Evolutionary conservation across 2,888 invertebrate genomes (phyloP).

Genomic region (Parthenolecanium corni): DNA sequence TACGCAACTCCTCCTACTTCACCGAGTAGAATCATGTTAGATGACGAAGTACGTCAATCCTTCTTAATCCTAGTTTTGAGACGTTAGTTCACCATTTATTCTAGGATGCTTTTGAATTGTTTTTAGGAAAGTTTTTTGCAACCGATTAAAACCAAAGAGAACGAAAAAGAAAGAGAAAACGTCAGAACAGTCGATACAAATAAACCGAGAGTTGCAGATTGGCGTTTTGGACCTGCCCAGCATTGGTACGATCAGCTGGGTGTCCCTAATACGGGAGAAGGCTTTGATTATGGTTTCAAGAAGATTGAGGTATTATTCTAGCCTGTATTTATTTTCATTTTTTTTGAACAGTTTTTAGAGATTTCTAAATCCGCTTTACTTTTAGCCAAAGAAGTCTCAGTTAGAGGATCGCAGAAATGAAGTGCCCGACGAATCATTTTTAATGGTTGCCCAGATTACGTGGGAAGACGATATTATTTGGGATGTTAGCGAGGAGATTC

Average conservation of each 20-base stretch:
- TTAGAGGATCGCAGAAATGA: constrained; percentile 45
- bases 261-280: constrained; percentile 85
- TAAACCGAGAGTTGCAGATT: constrained; percentile 76
- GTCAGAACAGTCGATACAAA: constrained; percentile 38
- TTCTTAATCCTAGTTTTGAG: not conserved
- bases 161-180: constrained; percentile 35
- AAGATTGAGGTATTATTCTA: constrained; percentile 37
- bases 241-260: constrained; percentile 97
- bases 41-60: constrained; percentile 58
- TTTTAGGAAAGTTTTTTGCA: constrained; percentile 44
- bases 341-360: no score
- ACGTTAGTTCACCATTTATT: not conserved
- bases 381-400: constrained; percentile 37
- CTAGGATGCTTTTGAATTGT: constrained; percentile 3
- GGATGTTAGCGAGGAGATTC: constrained; percentile 85
- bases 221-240: constrained; percentile 96
- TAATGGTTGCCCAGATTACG: constrained; percentile 89
- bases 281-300: constrained; percentile 93
- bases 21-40: constrained; percentile 56
- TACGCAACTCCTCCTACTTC: constrained; percentile 50
- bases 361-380: constrained; percentile 43
- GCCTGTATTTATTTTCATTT: no score
- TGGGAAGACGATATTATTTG: constrained; percentile 99
- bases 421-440: constrained; percentile 78
- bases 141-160: constrained; percentile 42